Percentiles rank a stretch among this genome's conserved stretches.
phyloP scores from a whole-genome alignment of 2,797 vertebrate genomes.

The Crypturellus tataupa region DNA sequence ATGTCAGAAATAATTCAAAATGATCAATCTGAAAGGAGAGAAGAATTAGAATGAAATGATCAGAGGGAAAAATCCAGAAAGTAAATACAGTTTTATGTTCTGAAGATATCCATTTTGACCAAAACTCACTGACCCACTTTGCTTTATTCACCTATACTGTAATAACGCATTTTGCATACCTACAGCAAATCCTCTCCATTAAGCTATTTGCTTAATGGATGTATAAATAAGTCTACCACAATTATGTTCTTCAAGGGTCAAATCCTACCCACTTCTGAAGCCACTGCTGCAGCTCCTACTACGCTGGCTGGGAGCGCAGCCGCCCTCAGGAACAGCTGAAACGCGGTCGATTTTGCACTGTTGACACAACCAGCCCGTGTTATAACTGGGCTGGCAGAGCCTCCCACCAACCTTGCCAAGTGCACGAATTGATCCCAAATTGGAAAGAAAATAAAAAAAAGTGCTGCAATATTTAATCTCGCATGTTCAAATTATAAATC shows the following conservation, averaged over 20 bases:
- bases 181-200: constrained; percentile 33
- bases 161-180: constrained; percentile 42
- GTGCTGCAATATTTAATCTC: not conserved
- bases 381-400: constrained; percentile 40
- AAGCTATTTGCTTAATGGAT: constrained; percentile 64
- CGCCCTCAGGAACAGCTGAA: constrained; percentile 37
- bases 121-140: constrained; percentile 55
- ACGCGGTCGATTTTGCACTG: constrained; percentile 3
- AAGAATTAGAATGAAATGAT: not conserved
- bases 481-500: not conserved
- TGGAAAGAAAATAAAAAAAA: not conserved
- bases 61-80: not conserved
- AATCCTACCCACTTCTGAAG: constrained; percentile 46
- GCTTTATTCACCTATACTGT: not conserved
- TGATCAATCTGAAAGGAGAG: not conserved
- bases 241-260: constrained; percentile 54
- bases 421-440: not conserved
- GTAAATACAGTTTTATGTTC: constrained; percentile 13
- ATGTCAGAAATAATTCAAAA: not conserved
- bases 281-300: constrained; percentile 23
- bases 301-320: not conserved
- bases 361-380: constrained; percentile 43
- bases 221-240: constrained; percentile 43
- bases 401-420: constrained; percentile 24
- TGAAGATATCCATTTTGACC: constrained; percentile 11